Percentiles rank a stretch among this genome's conserved stretches.
Evolutionary conservation across 2,888 invertebrate species (phyloP).

Genomic region (Oscheius sp.): DNA sequence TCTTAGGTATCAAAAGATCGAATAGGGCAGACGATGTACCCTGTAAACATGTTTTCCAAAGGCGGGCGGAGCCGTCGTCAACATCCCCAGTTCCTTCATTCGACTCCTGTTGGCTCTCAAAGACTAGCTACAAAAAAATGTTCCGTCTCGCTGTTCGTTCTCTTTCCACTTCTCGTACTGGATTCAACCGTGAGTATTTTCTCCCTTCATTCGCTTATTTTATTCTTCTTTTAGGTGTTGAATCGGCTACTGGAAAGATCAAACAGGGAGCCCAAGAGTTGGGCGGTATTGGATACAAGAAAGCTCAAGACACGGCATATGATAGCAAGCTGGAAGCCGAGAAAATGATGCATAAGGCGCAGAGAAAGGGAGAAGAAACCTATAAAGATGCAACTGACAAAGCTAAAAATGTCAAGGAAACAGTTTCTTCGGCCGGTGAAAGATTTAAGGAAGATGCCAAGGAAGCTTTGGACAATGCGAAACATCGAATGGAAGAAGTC

Average conservation of each 20-base stretch:
- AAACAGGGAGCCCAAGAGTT: constrained; percentile 9
- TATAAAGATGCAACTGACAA: background rate
- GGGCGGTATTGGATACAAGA: background rate
- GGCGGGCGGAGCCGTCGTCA: too few relatives aligned
- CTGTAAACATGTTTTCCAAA: constrained; percentile 2
- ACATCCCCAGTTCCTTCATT: too few relatives aligned
- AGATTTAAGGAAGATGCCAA: constrained; percentile 6
- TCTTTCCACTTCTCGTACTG: constrained; percentile 2
- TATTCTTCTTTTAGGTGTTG: background rate
- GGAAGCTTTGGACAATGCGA: background rate
- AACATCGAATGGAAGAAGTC: background rate
- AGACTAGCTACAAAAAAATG: background rate
- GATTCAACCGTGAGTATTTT: background rate
- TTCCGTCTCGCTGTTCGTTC: constrained; percentile 5
- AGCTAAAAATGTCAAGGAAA: background rate
- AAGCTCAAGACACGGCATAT: background rate
- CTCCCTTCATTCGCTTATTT: background rate
- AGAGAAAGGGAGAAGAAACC: background rate
- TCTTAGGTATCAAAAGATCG: background rate
- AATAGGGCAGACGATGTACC: background rate
- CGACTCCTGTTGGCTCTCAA: too few relatives aligned
- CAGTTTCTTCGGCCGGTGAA: too few relatives aligned
- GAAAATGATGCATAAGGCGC: background rate
- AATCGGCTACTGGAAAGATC: background rate
- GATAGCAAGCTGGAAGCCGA: background rate